Conservation (phyloP, 2,113 vertebrate genomes). For the Saguinus imperator region DNA sequence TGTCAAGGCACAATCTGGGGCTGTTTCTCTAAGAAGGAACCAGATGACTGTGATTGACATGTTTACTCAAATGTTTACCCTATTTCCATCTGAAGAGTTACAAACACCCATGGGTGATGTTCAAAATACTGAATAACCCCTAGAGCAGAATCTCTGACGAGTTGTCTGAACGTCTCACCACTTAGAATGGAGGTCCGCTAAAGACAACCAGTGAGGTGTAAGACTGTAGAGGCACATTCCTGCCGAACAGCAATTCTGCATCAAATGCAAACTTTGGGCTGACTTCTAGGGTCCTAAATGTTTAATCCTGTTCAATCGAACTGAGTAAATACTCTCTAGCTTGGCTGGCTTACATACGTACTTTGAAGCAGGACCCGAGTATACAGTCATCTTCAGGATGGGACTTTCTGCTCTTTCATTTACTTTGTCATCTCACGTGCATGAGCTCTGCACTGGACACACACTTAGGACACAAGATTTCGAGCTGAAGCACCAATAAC, state of each 20-base stretch:
- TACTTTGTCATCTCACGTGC: neutral
- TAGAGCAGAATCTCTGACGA: neutral
- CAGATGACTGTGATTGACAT: neutral
- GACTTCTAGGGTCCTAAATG: neutral
- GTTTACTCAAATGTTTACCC: neutral
- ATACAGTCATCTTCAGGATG: neutral
- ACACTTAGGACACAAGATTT: neutral
- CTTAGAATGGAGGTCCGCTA: neutral
- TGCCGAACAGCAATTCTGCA: neutral
- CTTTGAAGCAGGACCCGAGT: neutral
- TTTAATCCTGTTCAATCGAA: neutral
- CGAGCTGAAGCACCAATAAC: neutral
- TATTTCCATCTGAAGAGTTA: neutral
- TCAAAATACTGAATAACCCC: neutral
- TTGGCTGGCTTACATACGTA: neutral
- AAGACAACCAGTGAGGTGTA: neutral
- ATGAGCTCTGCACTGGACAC: neutral
- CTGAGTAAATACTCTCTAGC: neutral
- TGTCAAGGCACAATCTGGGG: neutral
- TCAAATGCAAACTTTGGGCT: neutral
- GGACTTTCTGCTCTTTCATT: constrained; percentile 18
- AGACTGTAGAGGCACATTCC: neutral
- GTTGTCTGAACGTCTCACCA: neutral
- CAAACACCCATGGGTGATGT: neutral
- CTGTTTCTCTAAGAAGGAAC: neutral